A percentile compares a stretch with the other conserved stretches of the same genome.
These are phyloP conservation scores for Armadillidium nasatum DNA, from an alignment of 1,140 invertebrate genomes.

Conservation along the genomic window DNA sequence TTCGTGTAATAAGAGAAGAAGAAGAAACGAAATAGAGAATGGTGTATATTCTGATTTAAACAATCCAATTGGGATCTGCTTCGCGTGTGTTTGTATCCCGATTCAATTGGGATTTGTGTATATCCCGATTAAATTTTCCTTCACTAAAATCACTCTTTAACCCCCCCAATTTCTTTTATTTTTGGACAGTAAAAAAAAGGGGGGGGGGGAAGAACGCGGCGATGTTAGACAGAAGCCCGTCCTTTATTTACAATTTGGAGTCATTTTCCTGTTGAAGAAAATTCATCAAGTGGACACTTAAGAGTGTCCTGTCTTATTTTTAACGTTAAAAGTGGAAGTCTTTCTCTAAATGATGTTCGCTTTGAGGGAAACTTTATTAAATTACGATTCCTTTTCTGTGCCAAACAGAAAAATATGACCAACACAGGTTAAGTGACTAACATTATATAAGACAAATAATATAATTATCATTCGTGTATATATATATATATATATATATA, in stretches of 20 bases:
- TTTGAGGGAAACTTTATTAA: background rate
- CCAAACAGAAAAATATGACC: background rate
- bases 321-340: no score
- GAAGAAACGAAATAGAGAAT: no score
- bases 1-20: no score
- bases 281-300: background rate
- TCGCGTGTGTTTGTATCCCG: no score
- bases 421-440: background rate
- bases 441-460: background rate
- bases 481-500: slow-evolving; percentile 6
- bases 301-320: background rate
- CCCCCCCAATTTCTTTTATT: no score
- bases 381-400: background rate
- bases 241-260: background rate
- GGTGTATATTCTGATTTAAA: no score
- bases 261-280: background rate
- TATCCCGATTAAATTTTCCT: background rate
- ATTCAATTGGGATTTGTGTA: background rate
- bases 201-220: background rate
- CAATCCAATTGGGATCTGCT: no score
- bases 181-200: no score
- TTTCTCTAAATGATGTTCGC: background rate
- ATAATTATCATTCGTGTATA: background rate
- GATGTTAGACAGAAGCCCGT: background rate
- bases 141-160: no score